These are phyloP conservation scores for Drosophila ustulata DNA, from an alignment of 2,888 invertebrate genomes.

Conservation along the genomic window DNA sequence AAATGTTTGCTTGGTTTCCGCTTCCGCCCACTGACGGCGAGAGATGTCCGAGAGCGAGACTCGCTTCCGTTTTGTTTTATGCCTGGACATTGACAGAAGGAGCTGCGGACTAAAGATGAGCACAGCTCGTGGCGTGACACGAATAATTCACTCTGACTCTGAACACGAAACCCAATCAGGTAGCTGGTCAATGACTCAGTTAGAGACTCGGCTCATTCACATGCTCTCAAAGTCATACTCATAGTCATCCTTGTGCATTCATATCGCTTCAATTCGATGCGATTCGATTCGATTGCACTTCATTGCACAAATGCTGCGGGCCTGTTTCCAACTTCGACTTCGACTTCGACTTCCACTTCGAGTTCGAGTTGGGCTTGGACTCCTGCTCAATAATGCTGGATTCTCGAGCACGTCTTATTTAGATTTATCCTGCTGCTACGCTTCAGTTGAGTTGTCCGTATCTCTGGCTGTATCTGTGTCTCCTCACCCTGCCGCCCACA, in stretches of 20 bases:
- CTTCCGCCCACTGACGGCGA: constrained; percentile 51
- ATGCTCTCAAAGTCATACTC: constrained; percentile 1
- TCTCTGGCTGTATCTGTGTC: constrained; percentile 18
- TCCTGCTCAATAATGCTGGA: constrained; percentile 1
- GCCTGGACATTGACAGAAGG: constrained; percentile 12
- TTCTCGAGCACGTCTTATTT: constrained; percentile 75
- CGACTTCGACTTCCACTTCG: neutral
- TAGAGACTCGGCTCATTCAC: constrained; percentile 2
- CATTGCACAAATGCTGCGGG: constrained; percentile 68
- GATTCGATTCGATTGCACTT: constrained; percentile 72
- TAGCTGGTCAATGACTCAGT: constrained; percentile 11
- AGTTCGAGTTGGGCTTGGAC: neutral
- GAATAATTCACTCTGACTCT: neutral
- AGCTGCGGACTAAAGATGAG: constrained; percentile 25
- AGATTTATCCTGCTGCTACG: constrained; percentile 75
- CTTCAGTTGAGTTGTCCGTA: constrained; percentile 77
- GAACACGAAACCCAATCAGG: constrained; percentile 14
- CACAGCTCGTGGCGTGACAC: constrained; percentile 33
- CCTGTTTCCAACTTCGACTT: constrained; percentile 6
- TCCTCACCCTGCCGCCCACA: neutral
- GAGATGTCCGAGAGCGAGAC: constrained; percentile 20
- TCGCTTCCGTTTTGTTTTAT: constrained; percentile 64
- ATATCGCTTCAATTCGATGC: constrained; percentile 50
- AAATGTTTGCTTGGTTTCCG: constrained; percentile 63
- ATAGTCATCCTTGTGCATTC: constrained; percentile 15